Conservation (phyloP, 2,888 invertebrate genomes). For the Tenthredo scrophulariae region DNA sequence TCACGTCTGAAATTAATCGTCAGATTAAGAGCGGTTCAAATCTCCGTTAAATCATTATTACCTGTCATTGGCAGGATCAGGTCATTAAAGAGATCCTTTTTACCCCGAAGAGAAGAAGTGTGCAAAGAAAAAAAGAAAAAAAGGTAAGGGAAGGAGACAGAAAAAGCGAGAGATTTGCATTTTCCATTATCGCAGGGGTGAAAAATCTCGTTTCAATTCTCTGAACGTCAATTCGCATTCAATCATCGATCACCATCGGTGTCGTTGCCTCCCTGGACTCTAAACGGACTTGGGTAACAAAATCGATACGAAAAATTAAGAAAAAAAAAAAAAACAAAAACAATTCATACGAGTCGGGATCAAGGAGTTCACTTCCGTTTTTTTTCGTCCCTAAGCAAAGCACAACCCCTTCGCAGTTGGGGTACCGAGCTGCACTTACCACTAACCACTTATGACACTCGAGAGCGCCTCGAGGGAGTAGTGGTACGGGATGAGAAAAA, state of each 20-base stretch:
- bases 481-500: constrained; percentile 10
- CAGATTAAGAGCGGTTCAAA: not conserved
- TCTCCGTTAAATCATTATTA: constrained; percentile 20
- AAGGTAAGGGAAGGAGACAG: not conserved
- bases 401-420: not conserved
- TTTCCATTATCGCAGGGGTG: not conserved
- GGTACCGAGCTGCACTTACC: constrained; percentile 30
- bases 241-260: not conserved
- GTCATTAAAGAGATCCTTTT: not conserved
- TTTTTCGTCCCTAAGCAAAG: constrained; percentile 20
- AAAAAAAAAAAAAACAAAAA: not conserved
- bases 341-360: not conserved
- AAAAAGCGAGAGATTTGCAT: not conserved
- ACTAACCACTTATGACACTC: constrained; percentile 38
- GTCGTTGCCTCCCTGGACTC: too few relatives aligned
- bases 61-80: constrained; percentile 6
- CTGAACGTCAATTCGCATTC: not conserved
- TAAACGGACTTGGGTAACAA: not conserved
- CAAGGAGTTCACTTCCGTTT: constrained; percentile 26
- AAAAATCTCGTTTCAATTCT: not conserved
- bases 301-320: not conserved
- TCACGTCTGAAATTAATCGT: constrained; percentile 23
- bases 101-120: not conserved
- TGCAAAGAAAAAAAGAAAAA: too few relatives aligned
- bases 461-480: constrained; percentile 38